phyloP scores from a whole-genome alignment of 1,140 invertebrate genomes.

The Drosophila bocki region DNA sequence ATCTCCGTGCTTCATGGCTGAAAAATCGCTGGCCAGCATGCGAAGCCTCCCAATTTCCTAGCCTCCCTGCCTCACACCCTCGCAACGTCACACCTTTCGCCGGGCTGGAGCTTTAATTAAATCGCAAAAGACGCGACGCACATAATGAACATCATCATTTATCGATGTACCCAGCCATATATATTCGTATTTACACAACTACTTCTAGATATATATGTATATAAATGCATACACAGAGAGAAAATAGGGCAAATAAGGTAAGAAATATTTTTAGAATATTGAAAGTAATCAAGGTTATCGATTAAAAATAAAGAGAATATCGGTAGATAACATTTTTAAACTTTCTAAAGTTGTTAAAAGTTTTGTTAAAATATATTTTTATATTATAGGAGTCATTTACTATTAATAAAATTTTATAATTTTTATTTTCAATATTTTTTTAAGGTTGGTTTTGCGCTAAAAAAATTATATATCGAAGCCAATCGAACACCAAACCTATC shows the following conservation, averaged over 20 bases:
- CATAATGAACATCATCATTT: conserved; percentile 79
- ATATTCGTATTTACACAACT: conserved; percentile 7
- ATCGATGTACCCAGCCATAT: conserved; percentile 26
- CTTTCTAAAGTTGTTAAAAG: no score
- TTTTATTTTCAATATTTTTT: background rate
- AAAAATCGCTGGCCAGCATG: conserved; percentile 58
- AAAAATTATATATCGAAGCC: background rate
- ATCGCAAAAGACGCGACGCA: conserved; percentile 72
- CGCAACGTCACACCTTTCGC: no score
- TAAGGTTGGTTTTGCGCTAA: background rate
- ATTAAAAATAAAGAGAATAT: no score
- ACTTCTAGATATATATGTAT: conserved; percentile 1
- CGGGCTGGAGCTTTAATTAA: conserved; percentile 66
- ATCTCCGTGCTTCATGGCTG: conserved; percentile 10
- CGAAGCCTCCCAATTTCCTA: conserved; percentile 9
- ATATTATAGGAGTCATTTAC: background rate
- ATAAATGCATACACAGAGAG: background rate
- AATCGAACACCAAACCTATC: background rate
- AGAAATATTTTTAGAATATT: no score
- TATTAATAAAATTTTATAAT: background rate
- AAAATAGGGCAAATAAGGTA: background rate
- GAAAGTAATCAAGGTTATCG: no score
- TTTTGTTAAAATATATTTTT: background rate
- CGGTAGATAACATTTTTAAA: background rate
- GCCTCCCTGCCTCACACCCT: background rate